A percentile compares a stretch with the other conserved stretches of the same genome.
Evolutionary conservation across 2,113 vertebrate genomes (phyloP).

Genomic region (Microcebus lehilahytsara): DNA sequence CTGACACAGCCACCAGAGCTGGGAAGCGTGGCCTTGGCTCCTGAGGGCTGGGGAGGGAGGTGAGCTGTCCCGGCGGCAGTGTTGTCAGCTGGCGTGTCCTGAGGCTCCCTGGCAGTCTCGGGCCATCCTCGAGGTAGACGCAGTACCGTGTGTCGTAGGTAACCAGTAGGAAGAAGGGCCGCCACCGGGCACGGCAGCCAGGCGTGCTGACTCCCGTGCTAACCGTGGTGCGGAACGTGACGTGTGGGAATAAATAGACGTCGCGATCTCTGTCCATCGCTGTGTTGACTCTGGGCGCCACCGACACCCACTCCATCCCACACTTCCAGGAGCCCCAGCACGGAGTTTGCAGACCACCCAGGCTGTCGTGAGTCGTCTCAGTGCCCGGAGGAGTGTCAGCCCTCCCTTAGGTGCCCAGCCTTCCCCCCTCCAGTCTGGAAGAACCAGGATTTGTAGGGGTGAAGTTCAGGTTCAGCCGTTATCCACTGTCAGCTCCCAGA

Average conservation of each 20-base stretch:
- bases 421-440: too few species aligned
- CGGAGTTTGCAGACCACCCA: rapidly evolving
- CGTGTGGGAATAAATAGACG: constrained; percentile 78
- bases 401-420: too few species aligned
- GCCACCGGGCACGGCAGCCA: background rate
- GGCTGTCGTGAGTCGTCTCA: background rate
- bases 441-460: background rate
- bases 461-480: background rate
- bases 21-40: background rate
- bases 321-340: too few species aligned
- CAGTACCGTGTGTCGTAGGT: background rate
- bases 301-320: background rate
- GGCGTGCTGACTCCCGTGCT: background rate
- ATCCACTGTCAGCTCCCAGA: background rate
- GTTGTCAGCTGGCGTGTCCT: rapidly evolving
- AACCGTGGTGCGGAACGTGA: background rate
- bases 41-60: background rate
- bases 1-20: background rate
- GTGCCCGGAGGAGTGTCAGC: background rate
- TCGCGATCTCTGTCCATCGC: constrained; percentile 56
- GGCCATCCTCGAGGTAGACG: background rate
- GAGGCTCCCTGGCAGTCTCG: background rate
- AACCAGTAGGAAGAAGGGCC: background rate
- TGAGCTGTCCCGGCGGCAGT: background rate
- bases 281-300: too few species aligned